Evolutionary conservation across 1,140 invertebrate species (phyloP).

Genomic region (Rhopalosiphum maidis): DNA sequence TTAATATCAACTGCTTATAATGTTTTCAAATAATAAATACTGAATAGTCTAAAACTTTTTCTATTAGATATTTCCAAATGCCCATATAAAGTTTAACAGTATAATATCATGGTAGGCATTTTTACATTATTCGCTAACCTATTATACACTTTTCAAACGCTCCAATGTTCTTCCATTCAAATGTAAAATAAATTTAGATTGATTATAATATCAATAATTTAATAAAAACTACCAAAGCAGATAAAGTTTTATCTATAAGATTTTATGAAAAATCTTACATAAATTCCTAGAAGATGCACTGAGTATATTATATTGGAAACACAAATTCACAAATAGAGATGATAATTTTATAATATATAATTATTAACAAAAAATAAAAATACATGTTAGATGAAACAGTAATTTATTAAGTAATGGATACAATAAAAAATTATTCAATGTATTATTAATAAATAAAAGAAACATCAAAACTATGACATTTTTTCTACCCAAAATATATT

Average conservation of each 20-base stretch:
- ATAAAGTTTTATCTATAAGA: constrained; percentile 2
- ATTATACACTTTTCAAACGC: not conserved
- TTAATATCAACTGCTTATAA: not conserved
- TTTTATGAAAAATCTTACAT: not conserved
- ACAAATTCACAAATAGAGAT: not conserved
- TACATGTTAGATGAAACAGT: not conserved
- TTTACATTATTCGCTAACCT: not conserved
- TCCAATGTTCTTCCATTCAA: not conserved
- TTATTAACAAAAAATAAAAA: not conserved
- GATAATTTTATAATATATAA: not conserved
- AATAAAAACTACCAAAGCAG: not conserved
- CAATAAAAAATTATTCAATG: not conserved
- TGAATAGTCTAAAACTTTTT: not conserved
- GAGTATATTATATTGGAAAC: not conserved
- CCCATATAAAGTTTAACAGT: not conserved
- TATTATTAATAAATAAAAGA: not conserved
- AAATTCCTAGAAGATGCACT: not conserved
- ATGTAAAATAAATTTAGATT: not conserved
- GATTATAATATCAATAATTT: not conserved
- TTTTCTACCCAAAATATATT: not conserved
- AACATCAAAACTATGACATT: not conserved
- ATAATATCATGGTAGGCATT: not conserved
- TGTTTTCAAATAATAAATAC: not conserved
- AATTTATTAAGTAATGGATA: not conserved
- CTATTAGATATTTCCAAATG: not conserved